These are phyloP conservation scores for Drosophila robusta DNA, from an alignment of 2,888 invertebrate genomes.

Conservation along the genomic window DNA sequence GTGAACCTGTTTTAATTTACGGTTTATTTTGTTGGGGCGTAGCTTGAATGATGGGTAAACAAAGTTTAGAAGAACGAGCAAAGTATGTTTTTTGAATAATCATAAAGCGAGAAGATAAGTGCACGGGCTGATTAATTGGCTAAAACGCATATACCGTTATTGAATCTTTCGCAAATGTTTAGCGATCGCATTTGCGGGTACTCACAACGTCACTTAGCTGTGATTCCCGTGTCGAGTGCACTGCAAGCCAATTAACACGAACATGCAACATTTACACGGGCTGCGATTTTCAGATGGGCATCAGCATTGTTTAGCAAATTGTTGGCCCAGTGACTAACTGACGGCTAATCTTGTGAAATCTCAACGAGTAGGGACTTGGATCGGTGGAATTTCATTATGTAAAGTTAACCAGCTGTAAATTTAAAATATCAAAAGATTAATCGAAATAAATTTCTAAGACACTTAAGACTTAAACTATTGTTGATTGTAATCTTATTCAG, in stretches of 20 bases:
- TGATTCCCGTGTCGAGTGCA: slow-evolving; percentile 6
- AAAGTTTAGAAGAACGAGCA: neutral
- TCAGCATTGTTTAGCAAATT: slow-evolving; percentile 1
- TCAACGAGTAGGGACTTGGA: neutral
- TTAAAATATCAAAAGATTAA: no score
- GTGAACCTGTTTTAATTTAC: slow-evolving; percentile 8
- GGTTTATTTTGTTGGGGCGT: neutral
- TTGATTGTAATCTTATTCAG: no score
- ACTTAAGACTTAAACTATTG: no score
- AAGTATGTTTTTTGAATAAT: neutral
- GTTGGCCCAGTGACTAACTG: neutral
- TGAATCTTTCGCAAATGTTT: neutral
- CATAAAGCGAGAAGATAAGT: neutral
- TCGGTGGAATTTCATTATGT: neutral
- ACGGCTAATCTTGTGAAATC: slow-evolving; percentile 6
- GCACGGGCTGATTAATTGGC: neutral
- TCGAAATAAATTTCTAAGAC: no score
- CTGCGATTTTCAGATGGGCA: neutral
- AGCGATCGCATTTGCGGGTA: no score
- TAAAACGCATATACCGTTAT: neutral
- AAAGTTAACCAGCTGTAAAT: neutral
- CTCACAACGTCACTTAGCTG: slow-evolving; percentile 4
- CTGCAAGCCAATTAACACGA: slow-evolving; percentile 14
- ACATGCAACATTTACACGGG: neutral
- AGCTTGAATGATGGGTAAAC: neutral